phyloP scores from a whole-genome alignment of 2,113 vertebrate genomes.

The Chaetops frenatus region DNA sequence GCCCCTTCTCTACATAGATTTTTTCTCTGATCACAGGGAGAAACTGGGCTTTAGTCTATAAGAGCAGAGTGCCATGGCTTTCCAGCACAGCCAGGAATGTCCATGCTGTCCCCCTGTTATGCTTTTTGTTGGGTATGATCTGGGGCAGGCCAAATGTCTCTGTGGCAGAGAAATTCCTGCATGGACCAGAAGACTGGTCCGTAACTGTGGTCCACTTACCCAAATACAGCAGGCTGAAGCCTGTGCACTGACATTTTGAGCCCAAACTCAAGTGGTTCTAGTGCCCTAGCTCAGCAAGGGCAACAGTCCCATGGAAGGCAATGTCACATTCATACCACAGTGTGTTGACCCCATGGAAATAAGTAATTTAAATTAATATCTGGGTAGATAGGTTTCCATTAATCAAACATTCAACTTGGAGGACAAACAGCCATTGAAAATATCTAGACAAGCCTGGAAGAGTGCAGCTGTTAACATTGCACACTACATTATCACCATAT shows the following conservation, averaged over 20 bases:
- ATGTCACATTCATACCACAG: not conserved
- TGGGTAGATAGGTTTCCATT: not conserved
- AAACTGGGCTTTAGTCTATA: not conserved
- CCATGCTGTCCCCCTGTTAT: accelerated
- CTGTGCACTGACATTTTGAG: not conserved
- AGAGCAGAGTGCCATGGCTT: not conserved
- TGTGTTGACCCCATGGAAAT: not conserved
- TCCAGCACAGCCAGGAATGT: not conserved
- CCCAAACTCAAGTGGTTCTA: not conserved
- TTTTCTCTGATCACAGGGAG: not conserved
- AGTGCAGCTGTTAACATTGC: slow-evolving; percentile 3
- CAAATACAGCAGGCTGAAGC: not conserved
- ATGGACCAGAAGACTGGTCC: not conserved
- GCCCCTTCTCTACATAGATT: not conserved
- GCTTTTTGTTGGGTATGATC: not conserved
- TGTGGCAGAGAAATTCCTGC: not conserved
- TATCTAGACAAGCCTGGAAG: not conserved
- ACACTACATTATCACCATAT: slow-evolving; percentile 19
- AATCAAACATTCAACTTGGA: not conserved
- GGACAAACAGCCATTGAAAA: slow-evolving; percentile 4
- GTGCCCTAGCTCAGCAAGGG: not conserved
- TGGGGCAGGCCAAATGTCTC: not conserved
- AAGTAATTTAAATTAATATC: not conserved
- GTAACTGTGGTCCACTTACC: accelerated
- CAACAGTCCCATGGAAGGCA: not conserved